Conservation (phyloP, 2,113 vertebrate species). For the Myrmophylax atrothorax region DNA sequence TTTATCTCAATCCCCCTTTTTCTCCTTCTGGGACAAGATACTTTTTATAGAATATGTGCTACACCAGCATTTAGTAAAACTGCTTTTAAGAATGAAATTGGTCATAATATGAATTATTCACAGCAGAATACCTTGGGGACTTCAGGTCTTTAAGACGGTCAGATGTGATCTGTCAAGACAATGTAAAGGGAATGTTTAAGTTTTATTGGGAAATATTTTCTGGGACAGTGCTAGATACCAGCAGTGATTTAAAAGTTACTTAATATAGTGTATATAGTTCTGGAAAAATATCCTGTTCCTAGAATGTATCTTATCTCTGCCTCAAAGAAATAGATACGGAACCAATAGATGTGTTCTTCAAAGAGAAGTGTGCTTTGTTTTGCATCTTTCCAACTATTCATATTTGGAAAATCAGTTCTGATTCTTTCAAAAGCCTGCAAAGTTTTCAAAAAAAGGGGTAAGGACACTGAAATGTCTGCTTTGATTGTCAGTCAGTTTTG, state of each 20-base stretch:
- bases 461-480: background rate
- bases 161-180: conserved; percentile 9
- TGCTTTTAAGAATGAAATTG: conserved; percentile 38
- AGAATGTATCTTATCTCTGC: background rate
- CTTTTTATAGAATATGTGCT: conserved; percentile 8
- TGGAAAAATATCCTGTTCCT: background rate
- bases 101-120: conserved; percentile 54
- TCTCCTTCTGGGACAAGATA: conserved; percentile 4
- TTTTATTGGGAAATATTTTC: background rate
- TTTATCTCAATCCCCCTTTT: background rate
- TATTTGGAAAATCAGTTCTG: background rate
- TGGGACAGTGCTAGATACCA: background rate
- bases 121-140: background rate
- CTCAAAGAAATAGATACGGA: background rate
- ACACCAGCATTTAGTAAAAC: background rate
- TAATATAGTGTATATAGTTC: background rate
- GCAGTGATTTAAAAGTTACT: background rate
- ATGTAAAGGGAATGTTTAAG: background rate
- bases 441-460: background rate
- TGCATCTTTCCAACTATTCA: background rate
- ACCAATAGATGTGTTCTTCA: background rate
- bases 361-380: background rate
- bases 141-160: background rate
- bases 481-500: background rate
- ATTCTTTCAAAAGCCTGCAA: background rate